Conservation (phyloP, 2,888 invertebrate genomes). For the Oligia fasciuncula region DNA sequence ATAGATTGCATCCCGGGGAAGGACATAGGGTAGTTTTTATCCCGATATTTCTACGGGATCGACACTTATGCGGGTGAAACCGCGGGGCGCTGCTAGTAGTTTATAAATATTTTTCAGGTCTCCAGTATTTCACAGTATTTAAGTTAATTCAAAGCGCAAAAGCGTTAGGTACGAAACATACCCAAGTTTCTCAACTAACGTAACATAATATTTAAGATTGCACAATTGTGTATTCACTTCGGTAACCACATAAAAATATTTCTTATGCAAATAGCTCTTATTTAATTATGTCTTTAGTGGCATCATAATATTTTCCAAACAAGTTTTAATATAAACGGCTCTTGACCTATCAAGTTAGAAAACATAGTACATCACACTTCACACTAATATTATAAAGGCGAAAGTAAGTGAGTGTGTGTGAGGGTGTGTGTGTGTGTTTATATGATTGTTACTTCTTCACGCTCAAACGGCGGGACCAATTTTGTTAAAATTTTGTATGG, state of each 20-base stretch:
- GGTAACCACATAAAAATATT: slow-evolving; percentile 41
- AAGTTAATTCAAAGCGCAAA: neutral
- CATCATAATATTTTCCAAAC: slow-evolving; percentile 57
- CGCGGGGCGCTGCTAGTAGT: too few species aligned
- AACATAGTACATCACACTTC: neutral
- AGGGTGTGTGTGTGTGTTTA: too few species aligned
- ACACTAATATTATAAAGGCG: too few species aligned
- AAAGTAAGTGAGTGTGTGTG: too few species aligned
- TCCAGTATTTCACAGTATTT: neutral
- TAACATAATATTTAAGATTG: slow-evolving; percentile 23
- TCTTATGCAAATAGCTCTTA: slow-evolving; percentile 44
- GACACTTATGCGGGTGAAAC: too few species aligned
- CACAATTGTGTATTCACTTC: slow-evolving; percentile 42
- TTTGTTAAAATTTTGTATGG: too few species aligned
- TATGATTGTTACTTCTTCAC: too few species aligned
- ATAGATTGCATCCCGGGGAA: too few species aligned
- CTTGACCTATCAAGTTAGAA: slow-evolving; percentile 34
- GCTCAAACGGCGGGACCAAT: too few species aligned
- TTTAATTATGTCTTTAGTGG: slow-evolving; percentile 47
- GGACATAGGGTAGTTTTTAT: too few species aligned
- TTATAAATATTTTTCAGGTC: neutral
- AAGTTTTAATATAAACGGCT: slow-evolving; percentile 27
- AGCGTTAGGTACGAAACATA: neutral
- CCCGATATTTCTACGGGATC: too few species aligned
- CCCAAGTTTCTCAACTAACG: slow-evolving; percentile 24